phyloP scores from a whole-genome alignment of 2,797 vertebrate species.

The Myripristis jacobus region DNA sequence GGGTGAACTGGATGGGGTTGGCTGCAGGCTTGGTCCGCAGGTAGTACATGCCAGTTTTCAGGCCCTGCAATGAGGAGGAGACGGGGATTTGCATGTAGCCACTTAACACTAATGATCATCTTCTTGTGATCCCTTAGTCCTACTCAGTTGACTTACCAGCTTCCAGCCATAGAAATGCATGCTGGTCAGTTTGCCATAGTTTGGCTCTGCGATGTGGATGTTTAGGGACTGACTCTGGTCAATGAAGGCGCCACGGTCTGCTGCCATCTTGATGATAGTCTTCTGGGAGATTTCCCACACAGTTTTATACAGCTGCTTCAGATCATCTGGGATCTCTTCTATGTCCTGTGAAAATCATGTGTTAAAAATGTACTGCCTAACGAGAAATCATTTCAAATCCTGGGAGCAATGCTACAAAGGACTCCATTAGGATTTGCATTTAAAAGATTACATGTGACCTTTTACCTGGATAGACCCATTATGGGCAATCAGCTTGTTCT shows the following conservation, averaged over 20 bases:
- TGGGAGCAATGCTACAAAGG: background rate
- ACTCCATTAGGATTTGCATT: too few relatives aligned
- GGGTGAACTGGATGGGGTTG: constrained; percentile 97
- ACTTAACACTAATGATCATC: background rate
- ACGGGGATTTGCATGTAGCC: background rate
- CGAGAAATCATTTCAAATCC: background rate
- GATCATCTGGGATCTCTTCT: constrained; percentile 87
- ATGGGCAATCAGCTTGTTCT: constrained; percentile 94
- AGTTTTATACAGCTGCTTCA: constrained; percentile 96
- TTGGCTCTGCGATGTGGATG: constrained; percentile 96
- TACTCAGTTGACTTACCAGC: constrained; percentile 77
- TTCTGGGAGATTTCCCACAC: constrained; percentile 99
- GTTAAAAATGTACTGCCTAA: background rate
- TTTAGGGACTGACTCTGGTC: constrained; percentile 99
- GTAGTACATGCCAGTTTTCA: constrained; percentile 99
- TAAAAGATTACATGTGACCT: background rate
- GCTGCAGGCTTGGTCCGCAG: constrained; percentile 94
- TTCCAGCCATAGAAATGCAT: constrained; percentile 99
- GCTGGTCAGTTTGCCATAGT: constrained; percentile 97
- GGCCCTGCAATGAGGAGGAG: constrained; percentile 74
- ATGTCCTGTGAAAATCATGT: constrained; percentile 82
- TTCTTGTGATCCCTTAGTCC: background rate
- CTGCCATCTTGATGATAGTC: constrained; percentile 94
- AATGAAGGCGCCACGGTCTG: constrained; percentile 94
- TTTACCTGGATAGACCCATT: constrained; percentile 96